Evolutionary conservation across 2,797 vertebrate species (phyloP).

Genomic region (Podarcis siculus): DNA sequence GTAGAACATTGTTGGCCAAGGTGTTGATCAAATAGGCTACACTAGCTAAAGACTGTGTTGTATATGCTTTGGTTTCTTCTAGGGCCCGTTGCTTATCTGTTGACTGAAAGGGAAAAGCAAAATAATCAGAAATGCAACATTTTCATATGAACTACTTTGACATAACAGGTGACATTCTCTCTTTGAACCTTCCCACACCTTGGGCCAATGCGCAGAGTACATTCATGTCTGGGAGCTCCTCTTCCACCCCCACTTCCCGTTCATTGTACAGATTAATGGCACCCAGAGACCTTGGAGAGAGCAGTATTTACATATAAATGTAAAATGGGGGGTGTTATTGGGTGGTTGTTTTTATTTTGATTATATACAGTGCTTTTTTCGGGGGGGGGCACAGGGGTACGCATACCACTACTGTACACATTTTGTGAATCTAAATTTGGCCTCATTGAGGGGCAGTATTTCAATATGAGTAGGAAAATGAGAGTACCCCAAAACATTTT

Average conservation of each 20-base stretch:
- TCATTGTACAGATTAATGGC: too few species aligned
- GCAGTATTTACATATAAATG: not conserved
- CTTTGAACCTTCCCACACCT: not conserved
- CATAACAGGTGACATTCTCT: too few species aligned
- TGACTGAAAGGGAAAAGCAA: conserved; percentile 79
- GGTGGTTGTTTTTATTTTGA: too few species aligned
- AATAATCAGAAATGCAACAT: conserved; percentile 4
- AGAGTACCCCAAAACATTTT: too few species aligned
- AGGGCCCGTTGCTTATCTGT: conserved; percentile 95
- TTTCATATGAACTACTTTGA: conserved; percentile 10
- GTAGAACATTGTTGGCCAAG: conserved; percentile 97
- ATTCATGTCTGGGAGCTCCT: not conserved
- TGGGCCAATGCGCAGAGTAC: not conserved
- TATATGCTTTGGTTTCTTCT: conserved; percentile 99
- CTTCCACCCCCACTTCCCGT: not conserved
- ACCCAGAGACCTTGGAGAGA: not conserved
- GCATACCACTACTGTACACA: too few species aligned
- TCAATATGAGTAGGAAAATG: too few species aligned
- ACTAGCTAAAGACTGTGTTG: conserved; percentile 96
- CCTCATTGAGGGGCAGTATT: too few species aligned
- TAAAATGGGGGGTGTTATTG: too few species aligned
- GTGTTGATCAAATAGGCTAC: conserved; percentile 99
- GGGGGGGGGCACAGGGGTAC: too few species aligned
- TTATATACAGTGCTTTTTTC: too few species aligned
- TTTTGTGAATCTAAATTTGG: too few species aligned